These are phyloP conservation scores for Entomobrya multifasciata DNA, from an alignment of 2,888 invertebrate genomes.

Conservation along the genomic window DNA sequence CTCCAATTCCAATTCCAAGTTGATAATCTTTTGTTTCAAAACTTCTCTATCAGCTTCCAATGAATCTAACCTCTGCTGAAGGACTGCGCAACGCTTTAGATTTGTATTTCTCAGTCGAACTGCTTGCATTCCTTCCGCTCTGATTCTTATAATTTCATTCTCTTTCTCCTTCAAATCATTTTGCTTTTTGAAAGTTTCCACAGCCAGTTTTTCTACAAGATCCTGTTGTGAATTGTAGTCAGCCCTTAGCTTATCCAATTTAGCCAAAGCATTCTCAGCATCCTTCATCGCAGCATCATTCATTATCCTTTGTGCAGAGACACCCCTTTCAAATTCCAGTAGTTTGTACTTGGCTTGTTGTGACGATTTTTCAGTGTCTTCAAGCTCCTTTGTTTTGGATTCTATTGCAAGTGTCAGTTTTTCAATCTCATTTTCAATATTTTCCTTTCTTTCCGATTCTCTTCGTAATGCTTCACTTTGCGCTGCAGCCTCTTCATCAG, in stretches of 20 bases:
- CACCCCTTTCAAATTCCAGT: slow-evolving; percentile 68
- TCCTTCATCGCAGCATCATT: slow-evolving; percentile 74
- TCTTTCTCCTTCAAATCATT: slow-evolving; percentile 75
- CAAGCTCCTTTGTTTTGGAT: slow-evolving; percentile 65
- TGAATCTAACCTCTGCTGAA: slow-evolving; percentile 63
- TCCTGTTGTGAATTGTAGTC: slow-evolving; percentile 75
- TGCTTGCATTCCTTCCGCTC: slow-evolving; percentile 64
- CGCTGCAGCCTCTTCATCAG: slow-evolving; percentile 72
- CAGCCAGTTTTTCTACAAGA: slow-evolving; percentile 71
- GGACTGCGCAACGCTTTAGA: slow-evolving; percentile 62
- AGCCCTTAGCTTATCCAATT: slow-evolving; percentile 73
- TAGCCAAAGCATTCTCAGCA: slow-evolving; percentile 66
- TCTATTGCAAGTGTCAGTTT: slow-evolving; percentile 57
- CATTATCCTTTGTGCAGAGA: slow-evolving; percentile 72
- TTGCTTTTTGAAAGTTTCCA: slow-evolving; percentile 68
- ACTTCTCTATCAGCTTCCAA: slow-evolving; percentile 76
- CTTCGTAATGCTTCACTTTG: slow-evolving; percentile 74
- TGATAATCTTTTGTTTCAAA: slow-evolving; percentile 72
- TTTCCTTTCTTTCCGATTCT: slow-evolving; percentile 73
- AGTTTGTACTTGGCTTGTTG: slow-evolving; percentile 60
- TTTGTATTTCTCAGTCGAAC: slow-evolving; percentile 57
- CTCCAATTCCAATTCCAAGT: slow-evolving; percentile 77
- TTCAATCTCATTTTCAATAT: slow-evolving; percentile 62
- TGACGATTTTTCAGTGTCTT: slow-evolving; percentile 55
- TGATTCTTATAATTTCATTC: slow-evolving; percentile 62